phyloP scores from a whole-genome alignment of 2,797 vertebrate species.

The Poecilia velifera region DNA sequence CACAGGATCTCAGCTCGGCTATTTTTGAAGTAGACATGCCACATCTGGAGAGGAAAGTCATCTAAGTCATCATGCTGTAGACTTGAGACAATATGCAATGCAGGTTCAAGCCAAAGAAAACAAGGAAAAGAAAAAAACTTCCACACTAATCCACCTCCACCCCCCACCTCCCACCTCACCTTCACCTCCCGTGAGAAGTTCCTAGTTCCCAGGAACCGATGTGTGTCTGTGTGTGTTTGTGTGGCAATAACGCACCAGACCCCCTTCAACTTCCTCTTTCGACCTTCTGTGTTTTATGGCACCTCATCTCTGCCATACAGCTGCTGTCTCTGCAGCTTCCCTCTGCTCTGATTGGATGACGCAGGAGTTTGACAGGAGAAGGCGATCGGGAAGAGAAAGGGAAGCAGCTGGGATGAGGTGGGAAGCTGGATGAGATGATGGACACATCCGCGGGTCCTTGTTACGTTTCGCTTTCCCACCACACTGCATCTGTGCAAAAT shows the following conservation, averaged over 20 bases:
- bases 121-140: constrained; percentile 20
- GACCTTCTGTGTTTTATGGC: constrained; percentile 76
- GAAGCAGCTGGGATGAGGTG: constrained; percentile 64
- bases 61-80: constrained; percentile 51
- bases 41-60: neutral
- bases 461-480: constrained; percentile 10
- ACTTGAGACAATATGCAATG: constrained; percentile 39
- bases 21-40: constrained; percentile 31
- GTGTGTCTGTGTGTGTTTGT: constrained; percentile 82
- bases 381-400: constrained; percentile 56
- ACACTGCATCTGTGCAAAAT: neutral
- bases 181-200: constrained; percentile 71
- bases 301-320: constrained; percentile 75
- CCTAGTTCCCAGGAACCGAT: constrained; percentile 81
- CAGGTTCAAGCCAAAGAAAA: constrained; percentile 40
- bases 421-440: constrained; percentile 40
- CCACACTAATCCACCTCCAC: constrained; percentile 28
- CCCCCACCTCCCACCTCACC: neutral
- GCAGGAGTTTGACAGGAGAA: constrained; percentile 59
- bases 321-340: constrained; percentile 75
- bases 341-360: constrained; percentile 54
- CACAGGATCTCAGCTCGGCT: neutral
- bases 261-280: constrained; percentile 83
- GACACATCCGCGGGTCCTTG: constrained; percentile 1
- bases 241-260: constrained; percentile 81